Evolutionary conservation across 2,888 invertebrate species (phyloP).

Genomic region (Palloptera scutellata): DNA sequence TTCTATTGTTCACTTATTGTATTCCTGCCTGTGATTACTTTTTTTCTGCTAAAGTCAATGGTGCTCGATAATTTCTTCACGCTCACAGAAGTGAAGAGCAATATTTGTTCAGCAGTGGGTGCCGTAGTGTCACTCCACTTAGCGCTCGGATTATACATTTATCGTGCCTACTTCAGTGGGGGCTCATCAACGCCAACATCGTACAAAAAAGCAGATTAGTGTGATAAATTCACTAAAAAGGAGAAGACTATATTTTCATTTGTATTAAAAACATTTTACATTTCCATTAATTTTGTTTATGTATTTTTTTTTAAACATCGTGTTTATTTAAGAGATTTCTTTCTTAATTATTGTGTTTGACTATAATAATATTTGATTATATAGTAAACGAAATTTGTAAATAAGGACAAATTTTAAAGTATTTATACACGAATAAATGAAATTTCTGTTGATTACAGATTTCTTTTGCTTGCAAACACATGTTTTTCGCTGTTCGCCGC

Average conservation of each 20-base stretch:
- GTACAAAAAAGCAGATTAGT: conserved; percentile 37
- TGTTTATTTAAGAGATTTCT: too few relatives aligned
- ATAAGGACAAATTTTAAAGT: conserved; percentile 1
- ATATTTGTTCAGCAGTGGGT: conserved; percentile 80
- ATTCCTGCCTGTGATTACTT: conserved; percentile 76
- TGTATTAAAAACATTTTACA: not conserved
- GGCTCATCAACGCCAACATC: not conserved
- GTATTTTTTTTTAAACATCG: not conserved
- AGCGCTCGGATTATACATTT: conserved; percentile 80
- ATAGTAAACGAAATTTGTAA: too few relatives aligned
- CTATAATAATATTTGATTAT: too few relatives aligned
- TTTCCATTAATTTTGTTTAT: not conserved
- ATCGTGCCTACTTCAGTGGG: conserved; percentile 73
- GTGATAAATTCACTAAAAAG: not conserved
- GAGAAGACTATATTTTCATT: not conserved
- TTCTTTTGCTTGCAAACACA: not conserved
- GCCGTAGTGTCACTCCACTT: conserved; percentile 79
- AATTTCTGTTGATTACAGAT: not conserved
- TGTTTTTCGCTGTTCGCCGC: not conserved
- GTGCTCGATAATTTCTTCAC: conserved; percentile 74
- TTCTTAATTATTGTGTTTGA: too few relatives aligned
- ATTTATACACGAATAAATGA: conserved; percentile 3
- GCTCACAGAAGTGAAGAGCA: conserved; percentile 70
- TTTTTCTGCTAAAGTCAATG: conserved; percentile 75
- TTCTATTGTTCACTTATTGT: conserved; percentile 80